These are phyloP conservation scores for Ceratosolen solmsi DNA, from an alignment of 1,140 invertebrate genomes.

Conservation along the genomic window DNA sequence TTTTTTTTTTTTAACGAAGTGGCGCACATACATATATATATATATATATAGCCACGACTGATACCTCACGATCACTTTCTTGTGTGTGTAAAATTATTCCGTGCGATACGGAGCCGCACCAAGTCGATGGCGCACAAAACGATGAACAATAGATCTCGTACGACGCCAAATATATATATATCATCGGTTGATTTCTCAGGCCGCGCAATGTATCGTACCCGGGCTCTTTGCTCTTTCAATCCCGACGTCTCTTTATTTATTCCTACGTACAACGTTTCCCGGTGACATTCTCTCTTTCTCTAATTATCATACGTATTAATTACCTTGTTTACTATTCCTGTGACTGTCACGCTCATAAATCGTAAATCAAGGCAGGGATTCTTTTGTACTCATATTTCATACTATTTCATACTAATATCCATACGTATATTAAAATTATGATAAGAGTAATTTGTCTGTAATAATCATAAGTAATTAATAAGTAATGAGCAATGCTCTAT, in stretches of 20 bases:
- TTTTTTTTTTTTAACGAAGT: no score
- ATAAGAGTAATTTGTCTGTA: no score
- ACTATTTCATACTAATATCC: no score
- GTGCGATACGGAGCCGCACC: neutral
- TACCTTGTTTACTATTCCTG: neutral
- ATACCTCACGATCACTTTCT: neutral
- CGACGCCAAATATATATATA: constrained; percentile 38
- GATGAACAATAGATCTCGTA: constrained; percentile 46
- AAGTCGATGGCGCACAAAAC: neutral
- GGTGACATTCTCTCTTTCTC: constrained; percentile 26
- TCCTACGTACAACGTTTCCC: neutral
- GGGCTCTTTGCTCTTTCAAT: neutral
- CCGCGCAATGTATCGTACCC: constrained; percentile 43
- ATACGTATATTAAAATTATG: neutral
- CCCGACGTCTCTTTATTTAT: constrained; percentile 29
- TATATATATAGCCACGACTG: neutral
- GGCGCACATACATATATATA: neutral
- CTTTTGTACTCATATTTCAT: constrained; percentile 4
- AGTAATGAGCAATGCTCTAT: no score
- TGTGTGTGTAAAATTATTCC: neutral
- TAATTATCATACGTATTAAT: constrained; percentile 52
- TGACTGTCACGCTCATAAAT: neutral
- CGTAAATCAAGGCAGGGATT: constrained; percentile 7
- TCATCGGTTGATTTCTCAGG: constrained; percentile 41
- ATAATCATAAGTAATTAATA: no score